Evolutionary conservation across 1,140 invertebrate genomes (phyloP).

Genomic region (Orchesella cincta): DNA sequence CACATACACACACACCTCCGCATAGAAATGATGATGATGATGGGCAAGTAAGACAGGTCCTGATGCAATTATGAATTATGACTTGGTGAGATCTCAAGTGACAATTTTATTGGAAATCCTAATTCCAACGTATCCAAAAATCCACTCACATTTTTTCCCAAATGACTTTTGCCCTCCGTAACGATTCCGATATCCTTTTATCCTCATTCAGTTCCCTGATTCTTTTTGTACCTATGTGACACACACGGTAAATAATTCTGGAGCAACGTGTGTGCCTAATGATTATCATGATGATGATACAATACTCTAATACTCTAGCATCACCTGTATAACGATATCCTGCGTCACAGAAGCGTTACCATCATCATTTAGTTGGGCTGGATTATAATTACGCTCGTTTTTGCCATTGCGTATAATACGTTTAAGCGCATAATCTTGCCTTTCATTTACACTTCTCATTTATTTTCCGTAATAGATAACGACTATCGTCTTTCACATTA

Average conservation of each 20-base stretch:
- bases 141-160: conserved; percentile 41
- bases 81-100: conserved; percentile 46
- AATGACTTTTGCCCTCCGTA: neutral
- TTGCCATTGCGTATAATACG: too few species aligned
- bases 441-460: neutral
- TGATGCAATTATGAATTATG: conserved; percentile 52
- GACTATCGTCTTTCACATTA: too few species aligned
- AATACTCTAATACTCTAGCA: too few species aligned
- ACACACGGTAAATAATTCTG: too few species aligned
- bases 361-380: too few species aligned
- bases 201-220: conserved; percentile 9
- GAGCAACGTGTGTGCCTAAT: too few species aligned
- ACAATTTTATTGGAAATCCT: conserved; percentile 51
- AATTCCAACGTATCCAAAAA: conserved; percentile 51
- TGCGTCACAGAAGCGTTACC: too few species aligned
- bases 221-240: neutral
- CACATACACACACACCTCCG: neutral
- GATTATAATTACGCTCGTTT: too few species aligned
- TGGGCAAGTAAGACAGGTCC: conserved; percentile 1
- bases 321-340: too few species aligned
- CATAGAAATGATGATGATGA: conserved; percentile 6
- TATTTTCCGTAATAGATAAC: too few species aligned
- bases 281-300: too few species aligned
- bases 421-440: neutral
- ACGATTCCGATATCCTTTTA: neutral